Conservation (phyloP, 2,113 vertebrate genomes). For the Poicephalus meyeri region DNA sequence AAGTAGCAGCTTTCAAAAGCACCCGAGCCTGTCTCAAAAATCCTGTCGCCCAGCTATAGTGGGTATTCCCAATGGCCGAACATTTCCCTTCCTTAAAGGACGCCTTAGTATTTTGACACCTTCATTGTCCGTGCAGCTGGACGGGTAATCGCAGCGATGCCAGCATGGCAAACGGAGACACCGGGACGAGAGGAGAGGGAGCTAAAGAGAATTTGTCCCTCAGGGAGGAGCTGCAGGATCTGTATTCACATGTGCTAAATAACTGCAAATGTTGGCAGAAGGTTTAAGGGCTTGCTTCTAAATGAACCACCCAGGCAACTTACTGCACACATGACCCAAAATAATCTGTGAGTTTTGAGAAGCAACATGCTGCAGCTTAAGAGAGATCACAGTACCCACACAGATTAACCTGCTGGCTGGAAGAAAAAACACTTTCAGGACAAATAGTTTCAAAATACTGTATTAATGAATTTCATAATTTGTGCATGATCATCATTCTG, state of each 20-base stretch:
- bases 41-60: rapidly evolving
- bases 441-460: not conserved
- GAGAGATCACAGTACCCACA: not conserved
- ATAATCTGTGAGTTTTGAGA: not conserved
- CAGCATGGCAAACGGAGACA: rapidly evolving
- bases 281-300: not conserved
- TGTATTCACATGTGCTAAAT: not conserved
- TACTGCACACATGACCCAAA: not conserved
- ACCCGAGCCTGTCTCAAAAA: not conserved
- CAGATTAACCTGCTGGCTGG: not conserved
- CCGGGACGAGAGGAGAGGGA: rapidly evolving
- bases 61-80: not conserved
- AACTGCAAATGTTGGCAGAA: not conserved
- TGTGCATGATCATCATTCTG: not conserved
- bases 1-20: not conserved
- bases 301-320: not conserved
- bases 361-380: not conserved
- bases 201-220: not conserved
- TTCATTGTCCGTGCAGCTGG: rapidly evolving
- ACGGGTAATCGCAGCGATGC: rapidly evolving
- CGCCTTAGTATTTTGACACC: not conserved
- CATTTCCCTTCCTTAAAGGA: not conserved
- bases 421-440: not conserved
- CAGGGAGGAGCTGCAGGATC: not conserved
- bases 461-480: not conserved